Percentiles rank a stretch among this genome's conserved stretches.
Conservation (phyloP, 2,888 invertebrate genomes). For the Lepas anatifera region DNA sequence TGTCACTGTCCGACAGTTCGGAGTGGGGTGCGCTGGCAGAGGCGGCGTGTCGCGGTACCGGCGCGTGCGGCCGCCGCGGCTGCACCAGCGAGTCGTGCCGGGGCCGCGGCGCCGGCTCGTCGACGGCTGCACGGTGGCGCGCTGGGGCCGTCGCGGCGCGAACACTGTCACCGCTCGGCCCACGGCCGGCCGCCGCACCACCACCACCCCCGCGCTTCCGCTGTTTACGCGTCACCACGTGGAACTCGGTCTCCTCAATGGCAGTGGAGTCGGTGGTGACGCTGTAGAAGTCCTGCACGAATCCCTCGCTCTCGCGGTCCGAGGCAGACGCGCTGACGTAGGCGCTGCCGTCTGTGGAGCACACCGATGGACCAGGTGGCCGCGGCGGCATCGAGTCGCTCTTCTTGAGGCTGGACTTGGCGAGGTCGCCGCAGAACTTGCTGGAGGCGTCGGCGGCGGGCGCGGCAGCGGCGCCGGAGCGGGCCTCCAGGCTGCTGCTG, state of each 20-base stretch:
- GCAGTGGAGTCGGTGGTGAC: neutral
- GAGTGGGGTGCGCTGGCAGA: neutral
- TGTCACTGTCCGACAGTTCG: neutral
- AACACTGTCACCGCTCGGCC: too few species aligned
- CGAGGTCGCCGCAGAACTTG: neutral
- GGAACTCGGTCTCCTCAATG: slow-evolving; percentile 46
- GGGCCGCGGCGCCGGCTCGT: neutral
- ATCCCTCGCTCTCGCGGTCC: neutral
- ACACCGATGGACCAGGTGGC: neutral
- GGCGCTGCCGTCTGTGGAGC: neutral
- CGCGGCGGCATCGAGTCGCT: neutral
- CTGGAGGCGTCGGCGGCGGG: neutral
- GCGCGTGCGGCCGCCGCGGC: neutral
- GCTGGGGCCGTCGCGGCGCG: too few species aligned
- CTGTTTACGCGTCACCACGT: slow-evolving; percentile 70
- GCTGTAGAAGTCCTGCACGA: slow-evolving; percentile 1
- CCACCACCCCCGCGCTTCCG: slow-evolving; percentile 32
- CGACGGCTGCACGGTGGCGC: too few species aligned
- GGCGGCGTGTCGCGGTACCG: neutral
- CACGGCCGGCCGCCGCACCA: neutral
- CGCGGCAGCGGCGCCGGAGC: neutral
- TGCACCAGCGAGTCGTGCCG: too few species aligned
- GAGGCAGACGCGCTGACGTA: neutral
- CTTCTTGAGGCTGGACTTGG: neutral
- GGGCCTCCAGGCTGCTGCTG: neutral